Conservation (phyloP, 2,888 invertebrate genomes). For the Nomada ruficornis region DNA sequence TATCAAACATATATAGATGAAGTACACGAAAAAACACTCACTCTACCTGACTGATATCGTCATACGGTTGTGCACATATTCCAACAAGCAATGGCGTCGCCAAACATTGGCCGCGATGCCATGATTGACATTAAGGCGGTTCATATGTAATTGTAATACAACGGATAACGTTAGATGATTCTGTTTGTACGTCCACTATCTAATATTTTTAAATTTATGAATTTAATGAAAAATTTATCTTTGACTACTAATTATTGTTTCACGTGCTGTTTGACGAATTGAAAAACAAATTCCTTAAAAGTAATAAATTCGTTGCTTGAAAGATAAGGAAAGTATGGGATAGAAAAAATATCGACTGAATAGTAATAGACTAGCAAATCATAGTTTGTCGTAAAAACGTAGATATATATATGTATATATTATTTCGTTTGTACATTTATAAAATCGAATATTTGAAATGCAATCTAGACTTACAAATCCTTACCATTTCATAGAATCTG, state of each 20-base stretch:
- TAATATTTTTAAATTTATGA: slow-evolving; percentile 22
- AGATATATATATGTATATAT: background rate
- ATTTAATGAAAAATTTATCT: background rate
- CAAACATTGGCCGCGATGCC: background rate
- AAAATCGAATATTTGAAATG: background rate
- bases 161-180: background rate
- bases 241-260: background rate
- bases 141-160: slow-evolving; percentile 12
- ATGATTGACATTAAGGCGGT: slow-evolving; percentile 20
- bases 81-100: background rate
- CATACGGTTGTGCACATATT: background rate
- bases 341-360: slow-evolving; percentile 23
- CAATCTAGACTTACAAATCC: background rate
- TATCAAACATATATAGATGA: background rate
- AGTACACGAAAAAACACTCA: background rate
- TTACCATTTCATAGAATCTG: slow-evolving; percentile 6
- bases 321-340: background rate
- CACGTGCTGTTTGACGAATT: background rate
- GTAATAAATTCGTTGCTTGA: background rate
- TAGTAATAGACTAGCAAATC: slow-evolving; percentile 7
- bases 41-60: background rate
- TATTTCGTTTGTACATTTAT: background rate
- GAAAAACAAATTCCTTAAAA: background rate
- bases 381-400: background rate
- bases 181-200: background rate